A percentile compares a stretch with the other conserved stretches of the same genome.
Evolutionary conservation across 2,888 invertebrate species (phyloP).

Genomic region (Rhagonycha lutea): DNA sequence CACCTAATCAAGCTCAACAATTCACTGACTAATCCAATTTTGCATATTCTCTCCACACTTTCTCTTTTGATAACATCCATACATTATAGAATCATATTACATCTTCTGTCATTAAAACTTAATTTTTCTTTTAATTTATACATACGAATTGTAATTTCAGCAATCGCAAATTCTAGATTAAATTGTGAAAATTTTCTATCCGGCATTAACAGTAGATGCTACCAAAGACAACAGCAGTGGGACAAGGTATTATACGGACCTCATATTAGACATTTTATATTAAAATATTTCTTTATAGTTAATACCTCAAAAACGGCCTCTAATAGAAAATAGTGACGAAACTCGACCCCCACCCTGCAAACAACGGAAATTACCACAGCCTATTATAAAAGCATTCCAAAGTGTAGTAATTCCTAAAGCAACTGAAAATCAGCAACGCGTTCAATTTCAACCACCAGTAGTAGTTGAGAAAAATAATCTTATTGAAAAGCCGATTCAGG

Average conservation of each 20-base stretch:
- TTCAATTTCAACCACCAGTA: not conserved
- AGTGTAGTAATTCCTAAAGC: not conserved
- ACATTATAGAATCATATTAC: no score
- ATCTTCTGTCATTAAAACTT: no score
- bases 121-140: not conserved
- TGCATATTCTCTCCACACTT: no score
- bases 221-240: constrained; percentile 7
- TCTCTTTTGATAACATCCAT: no score
- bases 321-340: not conserved
- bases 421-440: not conserved
- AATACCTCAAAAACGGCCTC: not conserved
- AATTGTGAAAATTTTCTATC: not conserved
- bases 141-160: not conserved
- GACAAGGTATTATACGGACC: not conserved
- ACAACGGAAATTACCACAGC: not conserved
- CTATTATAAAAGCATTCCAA: not conserved
- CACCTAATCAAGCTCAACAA: no score
- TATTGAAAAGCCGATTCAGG: not conserved
- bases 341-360: not conserved
- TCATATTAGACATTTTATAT: not conserved
- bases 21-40: no score
- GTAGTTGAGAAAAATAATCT: not conserved
- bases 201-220: not conserved
- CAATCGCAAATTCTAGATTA: not conserved
- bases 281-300: not conserved